These are phyloP conservation scores for Latrodectus elegans DNA, from an alignment of 2,888 invertebrate species.

Conservation along the genomic window DNA sequence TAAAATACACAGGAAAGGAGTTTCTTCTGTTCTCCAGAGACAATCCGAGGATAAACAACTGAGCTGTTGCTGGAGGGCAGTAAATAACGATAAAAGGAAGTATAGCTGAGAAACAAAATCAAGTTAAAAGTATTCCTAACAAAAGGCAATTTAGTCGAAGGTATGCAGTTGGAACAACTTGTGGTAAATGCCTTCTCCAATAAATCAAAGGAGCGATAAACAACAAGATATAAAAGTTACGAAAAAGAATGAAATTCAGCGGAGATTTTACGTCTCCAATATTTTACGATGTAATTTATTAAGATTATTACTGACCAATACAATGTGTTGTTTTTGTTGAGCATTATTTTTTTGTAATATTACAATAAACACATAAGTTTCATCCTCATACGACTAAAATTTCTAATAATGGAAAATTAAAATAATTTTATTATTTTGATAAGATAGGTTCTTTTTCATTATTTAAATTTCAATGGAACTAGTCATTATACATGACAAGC, in stretches of 20 bases:
- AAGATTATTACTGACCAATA: too few relatives aligned
- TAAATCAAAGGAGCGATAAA: slow-evolving; percentile 21
- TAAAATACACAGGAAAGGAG: neutral
- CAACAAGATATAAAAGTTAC: slow-evolving; percentile 4
- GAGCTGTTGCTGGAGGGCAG: slow-evolving; percentile 9
- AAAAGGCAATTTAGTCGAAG: slow-evolving; percentile 1
- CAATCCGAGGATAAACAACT: neutral
- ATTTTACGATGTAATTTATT: too few relatives aligned
- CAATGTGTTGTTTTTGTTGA: too few relatives aligned
- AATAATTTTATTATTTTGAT: too few relatives aligned
- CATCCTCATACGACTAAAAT: too few relatives aligned
- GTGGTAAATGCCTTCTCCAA: slow-evolving; percentile 36
- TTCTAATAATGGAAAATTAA: too few relatives aligned
- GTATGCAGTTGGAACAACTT: slow-evolving; percentile 24
- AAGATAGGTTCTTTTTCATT: too few relatives aligned
- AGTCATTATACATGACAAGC: too few relatives aligned
- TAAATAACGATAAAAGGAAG: slow-evolving; percentile 41
- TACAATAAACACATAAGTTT: too few relatives aligned
- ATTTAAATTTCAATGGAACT: too few relatives aligned
- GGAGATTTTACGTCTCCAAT: too few relatives aligned
- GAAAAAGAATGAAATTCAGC: neutral
- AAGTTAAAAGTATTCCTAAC: slow-evolving; percentile 38
- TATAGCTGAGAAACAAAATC: slow-evolving; percentile 29
- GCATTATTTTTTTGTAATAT: too few relatives aligned
- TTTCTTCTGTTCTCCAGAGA: neutral